These are phyloP conservation scores for Prunella strophiata DNA, from an alignment of 2,797 vertebrate species.

Conservation along the genomic window DNA sequence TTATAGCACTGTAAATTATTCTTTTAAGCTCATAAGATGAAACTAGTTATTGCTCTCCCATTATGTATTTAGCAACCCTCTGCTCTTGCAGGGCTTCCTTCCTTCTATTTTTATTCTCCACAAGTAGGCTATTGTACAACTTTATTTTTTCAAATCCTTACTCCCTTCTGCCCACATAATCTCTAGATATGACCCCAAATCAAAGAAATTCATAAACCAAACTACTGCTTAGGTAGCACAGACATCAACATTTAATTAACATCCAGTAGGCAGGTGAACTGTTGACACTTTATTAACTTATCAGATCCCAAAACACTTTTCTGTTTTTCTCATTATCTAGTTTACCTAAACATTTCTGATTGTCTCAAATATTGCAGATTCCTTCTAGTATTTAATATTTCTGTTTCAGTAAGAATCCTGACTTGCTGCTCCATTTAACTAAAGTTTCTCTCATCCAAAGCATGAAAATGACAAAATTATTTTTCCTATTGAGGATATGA, in stretches of 20 bases:
- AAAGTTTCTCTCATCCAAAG: background rate
- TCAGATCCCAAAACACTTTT: background rate
- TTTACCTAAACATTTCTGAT: background rate
- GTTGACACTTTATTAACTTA: background rate
- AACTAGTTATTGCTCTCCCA: background rate
- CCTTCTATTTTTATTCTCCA: background rate
- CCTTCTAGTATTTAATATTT: background rate
- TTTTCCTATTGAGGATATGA: background rate
- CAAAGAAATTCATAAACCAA: background rate
- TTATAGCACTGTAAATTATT: constrained; percentile 10
- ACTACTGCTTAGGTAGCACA: background rate
- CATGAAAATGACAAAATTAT: background rate
- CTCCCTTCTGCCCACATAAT: background rate
- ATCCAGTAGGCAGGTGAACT: background rate
- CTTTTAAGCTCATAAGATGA: background rate
- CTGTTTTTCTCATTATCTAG: background rate
- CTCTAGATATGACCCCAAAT: background rate
- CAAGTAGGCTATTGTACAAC: background rate
- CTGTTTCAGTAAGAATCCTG: background rate
- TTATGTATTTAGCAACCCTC: background rate
- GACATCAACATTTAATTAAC: background rate
- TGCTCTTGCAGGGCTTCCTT: background rate
- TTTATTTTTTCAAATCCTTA: background rate
- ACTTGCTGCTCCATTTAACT: background rate
- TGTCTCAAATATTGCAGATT: background rate